phyloP scores from a whole-genome alignment of 2,797 vertebrate species.

The Lycodopsis pacificus region DNA sequence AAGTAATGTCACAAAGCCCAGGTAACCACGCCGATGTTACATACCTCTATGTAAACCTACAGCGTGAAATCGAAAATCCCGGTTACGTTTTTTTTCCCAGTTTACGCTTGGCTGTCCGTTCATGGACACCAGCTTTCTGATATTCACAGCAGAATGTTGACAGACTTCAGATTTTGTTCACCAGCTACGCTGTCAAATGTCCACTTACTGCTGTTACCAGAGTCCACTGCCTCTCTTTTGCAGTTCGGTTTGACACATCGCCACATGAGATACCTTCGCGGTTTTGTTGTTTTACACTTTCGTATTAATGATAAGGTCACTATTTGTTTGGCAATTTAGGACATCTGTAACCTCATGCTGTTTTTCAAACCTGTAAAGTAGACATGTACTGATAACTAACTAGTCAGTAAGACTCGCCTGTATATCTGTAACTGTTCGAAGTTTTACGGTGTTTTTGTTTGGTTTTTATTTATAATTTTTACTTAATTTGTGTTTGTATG shows the following conservation, averaged over 20 bases:
- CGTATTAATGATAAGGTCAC: neutral
- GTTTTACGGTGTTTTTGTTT: conserved; percentile 46
- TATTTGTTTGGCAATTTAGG: conserved; percentile 16
- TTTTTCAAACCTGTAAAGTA: conserved; percentile 17
- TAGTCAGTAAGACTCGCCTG: conserved; percentile 7
- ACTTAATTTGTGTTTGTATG: conserved; percentile 62
- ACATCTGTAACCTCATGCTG: conserved; percentile 54
- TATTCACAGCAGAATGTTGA: neutral
- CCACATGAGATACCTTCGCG: neutral
- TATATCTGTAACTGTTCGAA: conserved; percentile 21
- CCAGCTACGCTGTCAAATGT: conserved; percentile 15
- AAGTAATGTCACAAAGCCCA: neutral
- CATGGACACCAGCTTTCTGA: conserved; percentile 13
- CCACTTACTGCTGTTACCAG: neutral
- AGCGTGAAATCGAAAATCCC: neutral
- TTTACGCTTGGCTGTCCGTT: neutral
- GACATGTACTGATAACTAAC: conserved; percentile 9
- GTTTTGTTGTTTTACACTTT: conserved; percentile 14
- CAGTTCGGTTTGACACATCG: conserved; percentile 8
- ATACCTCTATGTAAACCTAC: neutral
- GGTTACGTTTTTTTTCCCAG: neutral
- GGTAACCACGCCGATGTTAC: neutral
- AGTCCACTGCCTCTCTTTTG: conserved; percentile 1
- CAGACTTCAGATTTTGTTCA: neutral
- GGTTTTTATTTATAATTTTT: conserved; percentile 68